Evolutionary conservation across 1,140 invertebrate species (phyloP), one percentile per base, ranked within the genome.

Genomic region (Neodiprion pinetum): DNA sequence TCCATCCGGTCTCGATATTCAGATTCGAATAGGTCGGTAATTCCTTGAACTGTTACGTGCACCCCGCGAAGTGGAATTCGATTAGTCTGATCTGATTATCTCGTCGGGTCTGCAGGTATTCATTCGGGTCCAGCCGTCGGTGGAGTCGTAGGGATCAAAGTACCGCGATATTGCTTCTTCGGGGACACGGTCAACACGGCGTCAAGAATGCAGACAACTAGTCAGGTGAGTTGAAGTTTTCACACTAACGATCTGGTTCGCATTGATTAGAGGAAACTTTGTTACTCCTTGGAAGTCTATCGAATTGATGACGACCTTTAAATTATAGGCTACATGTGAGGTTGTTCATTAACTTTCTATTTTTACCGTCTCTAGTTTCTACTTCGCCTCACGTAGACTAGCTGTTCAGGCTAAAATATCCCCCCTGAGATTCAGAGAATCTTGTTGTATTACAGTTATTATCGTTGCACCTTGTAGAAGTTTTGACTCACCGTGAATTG

Each of bases 181-280:
- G 96, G 96, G 0, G 96, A 98, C 83, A 96, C 96, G 1, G 94
- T 96, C 9, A 96, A 96, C 80, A 95, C 94, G 0, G 95, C 95
- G 7, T 95, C 95, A 1, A 90, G 96, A 74, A 97, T 97, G 95
- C 95, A 95, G 80, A 94, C 94, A 1, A 92, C 93, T 9, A 92
- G 93, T 77, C 82, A 91, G 88, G 94, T 95, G 87, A 81, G 84
- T 83, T 70, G 12, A 67, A n/a, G n/a, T 50, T 48, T 74, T 70
- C 70, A 67, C 72, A 23, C 17, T 21, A 65, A 66, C 47, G 10
- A 61, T 73, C n/a, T 11, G 9, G 70, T 72, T 28, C 28, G 12
- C 5, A 21, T 17, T 49, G 48, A 71, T 17, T 66, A 69, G 12
- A 48, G 67, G 11, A 17, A 74, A 69, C 73, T 72, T 75, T 78